phyloP scores from a whole-genome alignment of 2,113 vertebrate species.

The Petrocephalus microphthalmus region DNA sequence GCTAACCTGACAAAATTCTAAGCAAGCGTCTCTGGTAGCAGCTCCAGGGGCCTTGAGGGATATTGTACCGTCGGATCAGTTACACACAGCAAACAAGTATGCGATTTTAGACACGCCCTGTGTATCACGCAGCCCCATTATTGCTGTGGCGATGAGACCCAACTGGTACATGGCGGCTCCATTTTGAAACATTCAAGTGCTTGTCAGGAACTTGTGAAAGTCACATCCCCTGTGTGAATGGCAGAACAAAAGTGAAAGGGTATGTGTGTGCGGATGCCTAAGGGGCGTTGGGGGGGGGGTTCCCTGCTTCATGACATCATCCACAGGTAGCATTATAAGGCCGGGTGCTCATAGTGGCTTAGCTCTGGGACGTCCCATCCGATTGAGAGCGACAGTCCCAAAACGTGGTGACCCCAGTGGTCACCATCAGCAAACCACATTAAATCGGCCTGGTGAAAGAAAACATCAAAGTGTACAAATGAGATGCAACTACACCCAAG shows the following conservation, averaged over 20 bases:
- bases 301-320: background rate
- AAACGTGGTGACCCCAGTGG: background rate
- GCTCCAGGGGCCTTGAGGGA: background rate
- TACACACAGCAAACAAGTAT: background rate
- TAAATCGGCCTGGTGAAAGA: background rate
- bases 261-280: background rate
- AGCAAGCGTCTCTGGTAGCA: background rate
- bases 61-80: background rate
- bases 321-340: background rate
- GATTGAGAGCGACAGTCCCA: background rate
- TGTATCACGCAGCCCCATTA: background rate
- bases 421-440: background rate
- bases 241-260: background rate
- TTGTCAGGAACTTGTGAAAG: background rate
- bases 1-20: background rate
- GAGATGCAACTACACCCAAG: background rate
- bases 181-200: background rate
- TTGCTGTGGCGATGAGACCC: background rate
- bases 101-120: background rate
- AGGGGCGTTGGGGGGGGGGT: background rate
- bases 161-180: background rate
- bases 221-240: background rate
- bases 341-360: background rate
- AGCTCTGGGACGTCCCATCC: background rate
- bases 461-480: background rate